Evolutionary conservation across 2,113 vertebrate species (phyloP), one percentile per base, ranked within the genome.

Genomic region (Xiphias gladius): DNA sequence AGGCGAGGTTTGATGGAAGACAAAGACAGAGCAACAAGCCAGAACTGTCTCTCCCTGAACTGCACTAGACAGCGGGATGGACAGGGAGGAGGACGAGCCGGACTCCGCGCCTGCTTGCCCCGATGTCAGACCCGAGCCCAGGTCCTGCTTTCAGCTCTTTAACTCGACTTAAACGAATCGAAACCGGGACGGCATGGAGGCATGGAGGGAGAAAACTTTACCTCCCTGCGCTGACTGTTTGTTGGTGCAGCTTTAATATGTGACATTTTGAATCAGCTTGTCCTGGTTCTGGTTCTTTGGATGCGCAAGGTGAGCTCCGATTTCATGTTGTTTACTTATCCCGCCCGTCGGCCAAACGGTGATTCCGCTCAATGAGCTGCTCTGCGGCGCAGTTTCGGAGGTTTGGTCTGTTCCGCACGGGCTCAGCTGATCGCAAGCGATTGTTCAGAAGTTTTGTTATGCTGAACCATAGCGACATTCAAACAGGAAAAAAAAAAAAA

Each of bases 81-180:
- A 85, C 74, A 63, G 37, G 9, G 20, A 73, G 63, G 46, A 79
- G 62, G 74, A 81, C 67, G 32, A 52, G 50, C 59, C 22, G n/a
- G 75, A 71, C 43, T 19, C 0, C 43, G 1, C n/a, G 94, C 95
- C 95, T 95, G 88, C 91, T 94, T 87, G 84, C 87, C 17, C 64
- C 58, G 89, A 86, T 82, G 88, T 69, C 82, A 73, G 82, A 54
- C 26, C 28, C 8, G 0, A 64, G 5, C 14, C 17, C 22, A 10
- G 9, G 20, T 43, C 61, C 54, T 4, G 43, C 43, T 28, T 70
- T 9, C 22, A 55, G 30, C n/a, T 26, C 35, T 62, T 61, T 61
- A 32, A 59, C 20, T 54, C 7, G 3, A 28, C 22, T 52, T 4
- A 59, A 5, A 67, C 24, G 13, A 13, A 57, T 26, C 41, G 10